phyloP scores from a whole-genome alignment of 2,888 invertebrate genomes.

The Philonicus albiceps region DNA sequence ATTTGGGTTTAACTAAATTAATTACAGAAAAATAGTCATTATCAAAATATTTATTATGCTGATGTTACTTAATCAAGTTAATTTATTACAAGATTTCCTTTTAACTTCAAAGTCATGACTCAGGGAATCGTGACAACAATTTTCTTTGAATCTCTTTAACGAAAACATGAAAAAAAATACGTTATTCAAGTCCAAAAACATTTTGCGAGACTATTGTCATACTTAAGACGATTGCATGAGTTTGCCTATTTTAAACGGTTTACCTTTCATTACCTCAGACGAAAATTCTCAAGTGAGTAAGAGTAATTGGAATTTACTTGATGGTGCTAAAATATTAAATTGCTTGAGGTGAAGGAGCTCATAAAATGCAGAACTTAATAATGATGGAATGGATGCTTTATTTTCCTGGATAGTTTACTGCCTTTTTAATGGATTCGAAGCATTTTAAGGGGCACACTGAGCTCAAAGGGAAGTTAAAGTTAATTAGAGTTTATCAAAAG shows the following conservation, averaged over 20 bases:
- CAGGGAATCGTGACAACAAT: too few relatives aligned
- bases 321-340: neutral
- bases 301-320: neutral
- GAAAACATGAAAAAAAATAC: too few relatives aligned
- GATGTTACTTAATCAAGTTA: too few relatives aligned
- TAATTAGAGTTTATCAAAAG: neutral
- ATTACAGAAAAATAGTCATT: too few relatives aligned
- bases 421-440: neutral
- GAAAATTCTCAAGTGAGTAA: neutral
- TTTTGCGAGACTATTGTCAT: neutral
- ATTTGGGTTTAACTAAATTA: too few relatives aligned
- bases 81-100: too few relatives aligned
- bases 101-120: too few relatives aligned
- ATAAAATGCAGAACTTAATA: neutral
- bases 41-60: too few relatives aligned
- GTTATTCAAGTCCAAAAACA: neutral
- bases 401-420: neutral
- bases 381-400: neutral
- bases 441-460: neutral
- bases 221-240: neutral
- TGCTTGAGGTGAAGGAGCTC: neutral
- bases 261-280: neutral
- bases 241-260: neutral
- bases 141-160: too few relatives aligned
- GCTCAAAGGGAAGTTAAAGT: neutral